Conservation (phyloP, 2,113 vertebrate genomes). For the Microtus pennsylvanicus region DNA sequence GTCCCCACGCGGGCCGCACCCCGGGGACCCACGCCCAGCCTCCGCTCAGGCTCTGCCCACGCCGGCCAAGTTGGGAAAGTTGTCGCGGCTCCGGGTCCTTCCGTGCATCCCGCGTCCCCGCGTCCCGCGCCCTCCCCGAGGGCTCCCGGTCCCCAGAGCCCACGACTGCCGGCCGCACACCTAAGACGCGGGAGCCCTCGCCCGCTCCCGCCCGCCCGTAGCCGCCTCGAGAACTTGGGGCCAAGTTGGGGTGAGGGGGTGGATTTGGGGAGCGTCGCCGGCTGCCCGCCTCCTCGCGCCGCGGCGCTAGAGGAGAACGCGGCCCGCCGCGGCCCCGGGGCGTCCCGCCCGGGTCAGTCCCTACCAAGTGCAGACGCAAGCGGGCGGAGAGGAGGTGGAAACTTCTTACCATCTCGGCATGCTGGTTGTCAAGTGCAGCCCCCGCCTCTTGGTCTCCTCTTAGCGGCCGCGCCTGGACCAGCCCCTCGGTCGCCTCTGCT, state of each 20-base stretch:
- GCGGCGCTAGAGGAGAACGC: constrained; percentile 71
- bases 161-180: constrained; percentile 55
- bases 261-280: constrained; percentile 37
- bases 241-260: constrained; percentile 62
- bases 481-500: constrained; percentile 81
- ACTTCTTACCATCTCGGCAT: constrained; percentile 92
- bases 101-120: constrained; percentile 28
- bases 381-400: constrained; percentile 86
- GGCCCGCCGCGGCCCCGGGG: constrained; percentile 74
- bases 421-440: constrained; percentile 90
- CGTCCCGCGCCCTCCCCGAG: not conserved
- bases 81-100: constrained; percentile 64
- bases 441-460: constrained; percentile 88
- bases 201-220: constrained; percentile 64
- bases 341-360: constrained; percentile 71
- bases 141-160: constrained; percentile 52
- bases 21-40: constrained; percentile 58
- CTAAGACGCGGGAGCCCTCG: constrained; percentile 55
- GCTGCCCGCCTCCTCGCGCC: constrained; percentile 52
- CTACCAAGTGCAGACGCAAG: constrained; percentile 74
- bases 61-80: constrained; percentile 75
- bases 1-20: constrained; percentile 12
- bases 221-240: constrained; percentile 70
- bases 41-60: constrained; percentile 28
- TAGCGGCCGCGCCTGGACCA: constrained; percentile 87